Percentiles rank a stretch among this genome's conserved stretches.
These are phyloP conservation scores for Drosophila novamexicana DNA, from an alignment of 1,140 invertebrate genomes.

Conservation along the genomic window DNA sequence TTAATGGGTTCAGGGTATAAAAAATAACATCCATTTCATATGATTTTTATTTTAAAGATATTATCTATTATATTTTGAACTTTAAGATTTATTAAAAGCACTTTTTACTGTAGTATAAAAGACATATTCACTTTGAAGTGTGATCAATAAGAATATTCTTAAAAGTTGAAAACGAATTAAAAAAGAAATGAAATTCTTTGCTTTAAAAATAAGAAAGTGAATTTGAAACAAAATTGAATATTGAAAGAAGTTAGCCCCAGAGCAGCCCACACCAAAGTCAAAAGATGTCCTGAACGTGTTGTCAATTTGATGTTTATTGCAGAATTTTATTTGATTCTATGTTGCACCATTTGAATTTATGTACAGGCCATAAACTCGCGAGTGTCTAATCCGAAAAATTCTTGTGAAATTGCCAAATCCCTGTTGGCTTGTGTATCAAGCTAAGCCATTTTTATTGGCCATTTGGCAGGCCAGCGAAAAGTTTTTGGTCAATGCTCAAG, in stretches of 20 bases:
- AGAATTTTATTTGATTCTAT: conserved; percentile 80
- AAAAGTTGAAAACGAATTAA: background rate
- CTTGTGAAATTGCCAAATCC: conserved; percentile 66
- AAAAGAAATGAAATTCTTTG: conserved; percentile 15
- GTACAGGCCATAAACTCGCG: conserved; percentile 62
- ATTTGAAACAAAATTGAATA: conserved; percentile 32
- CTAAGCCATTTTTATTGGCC: conserved; percentile 69
- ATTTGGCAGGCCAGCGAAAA: conserved; percentile 61
- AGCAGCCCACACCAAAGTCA: background rate
- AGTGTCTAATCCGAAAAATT: conserved; percentile 72
- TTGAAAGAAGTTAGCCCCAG: conserved; percentile 35
- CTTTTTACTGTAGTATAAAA: conserved; percentile 14
- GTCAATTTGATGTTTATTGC: conserved; percentile 81
- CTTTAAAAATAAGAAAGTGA: background rate
- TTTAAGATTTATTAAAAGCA: background rate
- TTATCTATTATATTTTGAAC: background rate
- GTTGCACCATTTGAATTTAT: conserved; percentile 74
- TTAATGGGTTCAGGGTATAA: background rate
- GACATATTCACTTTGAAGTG: conserved; percentile 22
- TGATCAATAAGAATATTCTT: conserved; percentile 42
- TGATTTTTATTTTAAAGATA: background rate
- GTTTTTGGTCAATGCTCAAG: conserved; percentile 77
- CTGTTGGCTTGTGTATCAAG: conserved; percentile 45
- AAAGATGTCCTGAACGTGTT: conserved; percentile 61
- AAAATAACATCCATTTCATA: background rate